phyloP scores from a whole-genome alignment of 2,797 vertebrate species.

The Mionectes olivaceus region DNA sequence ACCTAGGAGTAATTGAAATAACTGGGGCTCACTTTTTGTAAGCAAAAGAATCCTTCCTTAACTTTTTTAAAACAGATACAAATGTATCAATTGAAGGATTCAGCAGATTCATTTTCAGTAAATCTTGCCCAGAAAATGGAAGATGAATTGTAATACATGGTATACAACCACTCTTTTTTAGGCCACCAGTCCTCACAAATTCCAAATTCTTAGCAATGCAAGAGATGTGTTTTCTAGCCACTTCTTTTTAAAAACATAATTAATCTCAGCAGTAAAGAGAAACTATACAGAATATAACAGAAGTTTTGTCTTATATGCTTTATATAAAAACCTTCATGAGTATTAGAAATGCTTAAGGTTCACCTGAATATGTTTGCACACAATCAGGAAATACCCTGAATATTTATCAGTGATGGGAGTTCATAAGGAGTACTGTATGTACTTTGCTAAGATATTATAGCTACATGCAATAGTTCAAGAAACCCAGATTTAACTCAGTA shows the following conservation, averaged over 20 bases:
- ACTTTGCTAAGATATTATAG: neutral
- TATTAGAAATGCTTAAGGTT: constrained; percentile 52
- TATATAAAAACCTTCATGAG: constrained; percentile 31
- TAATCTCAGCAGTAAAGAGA: neutral
- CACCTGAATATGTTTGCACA: constrained; percentile 28
- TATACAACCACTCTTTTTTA: neutral
- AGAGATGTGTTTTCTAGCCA: neutral
- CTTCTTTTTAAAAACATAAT: neutral
- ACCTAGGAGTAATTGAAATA: neutral
- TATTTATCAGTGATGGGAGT: neutral
- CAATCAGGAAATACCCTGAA: neutral
- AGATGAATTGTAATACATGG: neutral
- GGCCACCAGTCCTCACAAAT: neutral
- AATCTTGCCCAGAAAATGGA: neutral
- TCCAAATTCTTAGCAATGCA: neutral
- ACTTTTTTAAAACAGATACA: neutral
- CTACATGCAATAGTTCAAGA: neutral
- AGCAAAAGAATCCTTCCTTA: neutral
- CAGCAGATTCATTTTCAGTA: neutral
- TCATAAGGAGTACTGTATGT: neutral
- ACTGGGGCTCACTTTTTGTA: neutral
- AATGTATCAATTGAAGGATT: neutral
- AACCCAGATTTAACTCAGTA: constrained; percentile 2
- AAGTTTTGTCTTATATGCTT: neutral
- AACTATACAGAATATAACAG: neutral